Evolutionary conservation across 2,888 invertebrate species (phyloP).

Genomic region (Euplexia lucipara): DNA sequence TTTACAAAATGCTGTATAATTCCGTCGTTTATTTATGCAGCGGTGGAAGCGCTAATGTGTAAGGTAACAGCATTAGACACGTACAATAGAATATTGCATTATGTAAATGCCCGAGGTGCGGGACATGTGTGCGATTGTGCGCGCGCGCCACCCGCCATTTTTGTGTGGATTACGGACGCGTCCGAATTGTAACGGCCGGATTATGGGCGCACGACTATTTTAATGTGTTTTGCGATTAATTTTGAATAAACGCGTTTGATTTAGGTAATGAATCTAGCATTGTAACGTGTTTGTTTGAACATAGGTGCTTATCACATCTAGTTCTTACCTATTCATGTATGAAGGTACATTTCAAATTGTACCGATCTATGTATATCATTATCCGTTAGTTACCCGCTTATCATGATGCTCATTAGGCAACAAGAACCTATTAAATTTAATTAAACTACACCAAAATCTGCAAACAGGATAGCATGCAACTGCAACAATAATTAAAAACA

Average conservation of each 20-base stretch:
- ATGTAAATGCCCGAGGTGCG: slow-evolving; percentile 79
- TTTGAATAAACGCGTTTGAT: slow-evolving; percentile 43
- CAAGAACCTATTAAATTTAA: not conserved
- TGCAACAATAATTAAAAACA: slow-evolving; percentile 9
- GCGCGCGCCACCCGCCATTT: slow-evolving; percentile 78
- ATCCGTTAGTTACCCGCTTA: slow-evolving; percentile 4
- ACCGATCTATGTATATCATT: not conserved
- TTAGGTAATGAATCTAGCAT: slow-evolving; percentile 41
- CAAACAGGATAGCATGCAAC: slow-evolving; percentile 24
- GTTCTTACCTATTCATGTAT: too few relatives aligned
- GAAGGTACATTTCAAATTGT: too few relatives aligned
- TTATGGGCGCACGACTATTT: slow-evolving; percentile 68
- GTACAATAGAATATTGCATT: slow-evolving; percentile 87
- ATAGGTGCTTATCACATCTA: not conserved
- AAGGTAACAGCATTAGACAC: slow-evolving; percentile 84
- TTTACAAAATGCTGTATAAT: slow-evolving; percentile 45
- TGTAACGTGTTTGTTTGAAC: not conserved
- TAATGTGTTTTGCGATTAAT: slow-evolving; percentile 53
- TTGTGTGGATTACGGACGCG: slow-evolving; percentile 75
- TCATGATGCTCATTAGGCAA: not conserved
- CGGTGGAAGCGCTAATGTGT: slow-evolving; percentile 63
- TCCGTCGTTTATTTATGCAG: slow-evolving; percentile 31
- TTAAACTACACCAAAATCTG: not conserved
- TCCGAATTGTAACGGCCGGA: slow-evolving; percentile 77
- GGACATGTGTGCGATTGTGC: slow-evolving; percentile 82